Evolutionary conservation across 2,888 invertebrate genomes (phyloP).

Genomic region (Troides helena): DNA sequence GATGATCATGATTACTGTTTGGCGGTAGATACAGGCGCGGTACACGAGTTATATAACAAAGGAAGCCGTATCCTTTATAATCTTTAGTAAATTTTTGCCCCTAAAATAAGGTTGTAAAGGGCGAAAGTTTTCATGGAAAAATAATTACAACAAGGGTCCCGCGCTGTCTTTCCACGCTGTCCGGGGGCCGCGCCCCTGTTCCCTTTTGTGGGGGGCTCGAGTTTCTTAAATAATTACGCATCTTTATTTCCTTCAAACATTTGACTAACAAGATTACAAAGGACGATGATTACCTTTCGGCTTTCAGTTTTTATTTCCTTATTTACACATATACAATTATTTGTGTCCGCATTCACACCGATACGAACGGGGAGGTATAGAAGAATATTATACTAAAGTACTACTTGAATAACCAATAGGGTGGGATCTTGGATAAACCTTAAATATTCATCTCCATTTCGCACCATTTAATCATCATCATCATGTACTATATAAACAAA

Average conservation of each 20-base stretch:
- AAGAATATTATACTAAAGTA: not conserved
- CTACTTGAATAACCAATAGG: not conserved
- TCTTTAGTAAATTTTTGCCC: conserved; percentile 41
- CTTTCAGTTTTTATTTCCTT: conserved; percentile 31
- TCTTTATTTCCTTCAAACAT: conserved; percentile 65
- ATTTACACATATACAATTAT: conserved; percentile 3
- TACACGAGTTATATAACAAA: no score
- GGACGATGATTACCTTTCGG: conserved; percentile 60
- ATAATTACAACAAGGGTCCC: conserved; percentile 72
- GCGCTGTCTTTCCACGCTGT: conserved; percentile 48
- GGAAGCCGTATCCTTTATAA: conserved; percentile 2
- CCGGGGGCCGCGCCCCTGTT: conserved; percentile 33
- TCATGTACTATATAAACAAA: no score
- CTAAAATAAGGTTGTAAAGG: conserved; percentile 51
- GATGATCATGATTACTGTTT: no score
- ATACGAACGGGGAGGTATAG: not conserved
- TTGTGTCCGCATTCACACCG: not conserved
- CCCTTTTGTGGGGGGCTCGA: conserved; percentile 49
- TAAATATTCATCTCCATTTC: no score
- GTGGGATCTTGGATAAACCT: no score
- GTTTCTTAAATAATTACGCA: conserved; percentile 70
- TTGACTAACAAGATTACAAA: conserved; percentile 65
- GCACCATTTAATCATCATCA: no score
- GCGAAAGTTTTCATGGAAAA: conserved; percentile 68
- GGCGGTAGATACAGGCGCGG: no score